phyloP scores from a whole-genome alignment of 1,140 invertebrate species.

The Drosophila micromelanica region DNA sequence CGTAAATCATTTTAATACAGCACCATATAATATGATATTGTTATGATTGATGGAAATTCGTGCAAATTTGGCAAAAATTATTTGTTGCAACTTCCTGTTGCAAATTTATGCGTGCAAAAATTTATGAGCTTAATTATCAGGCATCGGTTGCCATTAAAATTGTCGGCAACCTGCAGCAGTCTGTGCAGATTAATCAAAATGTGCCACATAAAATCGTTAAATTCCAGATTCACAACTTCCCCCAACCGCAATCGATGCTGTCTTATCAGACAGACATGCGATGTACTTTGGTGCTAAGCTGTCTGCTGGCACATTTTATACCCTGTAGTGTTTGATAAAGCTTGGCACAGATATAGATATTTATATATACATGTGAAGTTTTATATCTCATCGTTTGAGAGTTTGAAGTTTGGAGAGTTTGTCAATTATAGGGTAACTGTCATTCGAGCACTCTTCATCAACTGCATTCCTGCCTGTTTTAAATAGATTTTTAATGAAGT shows the following conservation, averaged over 20 bases:
- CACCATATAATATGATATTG: neutral
- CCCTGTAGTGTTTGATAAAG: neutral
- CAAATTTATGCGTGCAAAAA: conserved; percentile 25
- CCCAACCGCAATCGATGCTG: neutral
- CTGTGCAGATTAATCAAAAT: conserved; percentile 66
- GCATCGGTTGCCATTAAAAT: conserved; percentile 37
- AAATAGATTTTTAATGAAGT: conserved; percentile 82
- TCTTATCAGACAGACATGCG: conserved; percentile 34
- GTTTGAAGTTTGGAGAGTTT: no score
- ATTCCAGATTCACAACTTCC: conserved; percentile 27
- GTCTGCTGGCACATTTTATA: conserved; percentile 17
- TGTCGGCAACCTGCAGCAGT: conserved; percentile 17
- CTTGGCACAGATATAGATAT: no score
- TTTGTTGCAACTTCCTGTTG: conserved; percentile 12
- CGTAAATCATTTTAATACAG: conserved; percentile 11
- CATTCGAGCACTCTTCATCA: neutral
- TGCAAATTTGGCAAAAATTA: conserved; percentile 13
- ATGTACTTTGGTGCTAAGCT: conserved; percentile 3
- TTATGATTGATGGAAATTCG: conserved; percentile 11
- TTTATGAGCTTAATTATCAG: conserved; percentile 47
- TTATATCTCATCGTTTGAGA: no score
- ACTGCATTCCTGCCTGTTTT: conserved; percentile 46
- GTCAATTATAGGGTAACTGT: neutral
- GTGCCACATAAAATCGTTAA: conserved; percentile 53
- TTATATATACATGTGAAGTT: no score